A percentile compares a stretch with the other conserved stretches of the same genome.
These are phyloP conservation scores for Oncorhynchus gorbuscha DNA, from an alignment of 2,113 vertebrate genomes.

Conservation along the genomic window DNA sequence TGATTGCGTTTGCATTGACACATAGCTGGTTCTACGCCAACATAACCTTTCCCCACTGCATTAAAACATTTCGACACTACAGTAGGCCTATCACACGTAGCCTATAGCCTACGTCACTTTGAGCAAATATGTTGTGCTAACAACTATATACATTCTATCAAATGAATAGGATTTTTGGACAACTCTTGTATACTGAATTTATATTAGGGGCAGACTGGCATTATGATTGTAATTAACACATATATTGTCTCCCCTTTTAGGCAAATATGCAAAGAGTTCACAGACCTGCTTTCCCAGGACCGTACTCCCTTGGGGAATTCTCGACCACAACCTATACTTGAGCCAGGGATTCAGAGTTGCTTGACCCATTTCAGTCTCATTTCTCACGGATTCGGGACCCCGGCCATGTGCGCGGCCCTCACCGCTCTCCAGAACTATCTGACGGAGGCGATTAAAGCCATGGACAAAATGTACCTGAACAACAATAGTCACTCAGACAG, in stretches of 20 bases:
- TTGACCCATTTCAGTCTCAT: conserved; percentile 99
- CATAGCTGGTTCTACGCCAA: conserved; percentile 47
- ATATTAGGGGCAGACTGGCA: conserved; percentile 18
- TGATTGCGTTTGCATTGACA: conserved; percentile 53
- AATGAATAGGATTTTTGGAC: neutral
- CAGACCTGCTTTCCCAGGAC: conserved; percentile 99
- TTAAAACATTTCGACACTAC: neutral
- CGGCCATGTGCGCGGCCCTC: conserved; percentile 94
- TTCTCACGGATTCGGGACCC: conserved; percentile 98
- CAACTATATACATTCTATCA: neutral
- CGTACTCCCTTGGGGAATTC: conserved; percentile 98
- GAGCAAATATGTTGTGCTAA: conserved; percentile 24
- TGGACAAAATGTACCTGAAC: conserved; percentile 99
- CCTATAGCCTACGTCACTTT: conserved; percentile 19
- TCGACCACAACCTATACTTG: conserved; percentile 94
- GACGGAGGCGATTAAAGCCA: conserved; percentile 99
- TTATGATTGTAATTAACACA: conserved; percentile 42
- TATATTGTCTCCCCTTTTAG: conserved; percentile 72
- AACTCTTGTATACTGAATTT: neutral
- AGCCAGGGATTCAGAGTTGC: conserved; percentile 99
- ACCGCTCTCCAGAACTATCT: conserved; percentile 99
- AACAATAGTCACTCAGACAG: conserved; percentile 97
- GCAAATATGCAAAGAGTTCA: conserved; percentile 99
- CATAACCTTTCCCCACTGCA: neutral
- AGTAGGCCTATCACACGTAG: conserved; percentile 23